A percentile compares a stretch with the other conserved stretches of the same genome.
Evolutionary conservation across 2,888 invertebrate genomes (phyloP).

Genomic region (Stenolophus ochropezus): DNA sequence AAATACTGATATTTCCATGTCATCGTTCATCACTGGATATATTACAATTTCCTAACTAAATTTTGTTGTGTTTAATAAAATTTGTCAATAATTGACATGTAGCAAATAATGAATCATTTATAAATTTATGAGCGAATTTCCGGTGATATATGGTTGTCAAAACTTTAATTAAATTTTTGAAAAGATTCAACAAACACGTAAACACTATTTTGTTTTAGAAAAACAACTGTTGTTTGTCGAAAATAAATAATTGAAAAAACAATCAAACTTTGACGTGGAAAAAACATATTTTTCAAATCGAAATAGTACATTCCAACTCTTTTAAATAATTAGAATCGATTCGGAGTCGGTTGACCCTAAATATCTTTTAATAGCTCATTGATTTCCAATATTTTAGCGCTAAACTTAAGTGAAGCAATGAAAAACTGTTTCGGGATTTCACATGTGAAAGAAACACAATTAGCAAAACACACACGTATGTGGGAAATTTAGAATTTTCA

Average conservation of each 20-base stretch:
- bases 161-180: neutral
- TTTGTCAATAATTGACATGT: neutral
- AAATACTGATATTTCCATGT: neutral
- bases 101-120: neutral
- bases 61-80: neutral
- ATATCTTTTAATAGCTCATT: constrained; percentile 6
- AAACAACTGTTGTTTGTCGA: neutral
- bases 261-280: neutral
- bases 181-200: neutral
- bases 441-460: neutral
- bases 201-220: neutral
- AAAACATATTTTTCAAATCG: neutral
- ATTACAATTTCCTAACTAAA: neutral
- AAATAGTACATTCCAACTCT: no score
- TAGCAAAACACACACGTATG: neutral
- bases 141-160: neutral
- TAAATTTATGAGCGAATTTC: neutral
- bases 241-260: neutral
- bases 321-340: constrained; percentile 9
- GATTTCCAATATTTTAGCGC: constrained; percentile 5
- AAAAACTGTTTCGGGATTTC: neutral
- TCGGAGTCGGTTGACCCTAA: neutral
- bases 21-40: neutral
- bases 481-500: neutral
- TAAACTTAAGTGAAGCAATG: neutral